Base-by-base conservation (phyloP, 1,140 invertebrate genomes). In the Brachionus angularis region DNA sequence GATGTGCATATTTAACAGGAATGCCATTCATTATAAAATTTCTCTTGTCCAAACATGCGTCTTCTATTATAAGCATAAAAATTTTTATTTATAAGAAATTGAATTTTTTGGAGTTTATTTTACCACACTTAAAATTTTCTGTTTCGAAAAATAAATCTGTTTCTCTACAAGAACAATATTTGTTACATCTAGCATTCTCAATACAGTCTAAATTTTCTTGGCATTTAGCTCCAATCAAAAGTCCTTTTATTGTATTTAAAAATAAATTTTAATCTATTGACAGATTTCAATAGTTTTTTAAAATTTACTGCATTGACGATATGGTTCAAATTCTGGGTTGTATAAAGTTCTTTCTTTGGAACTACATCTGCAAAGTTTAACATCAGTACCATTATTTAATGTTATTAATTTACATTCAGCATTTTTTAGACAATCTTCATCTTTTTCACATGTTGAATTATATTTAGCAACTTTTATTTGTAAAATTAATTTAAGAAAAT, bases 91-190 rank as follows among this genome's bases (percentile, higher is more conserved):
- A 16, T 18, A 31, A 33, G 8, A 55, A 33, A 31, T 33, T 33
- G 16, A 55, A 36, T 16, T 10, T 23, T 3, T 7, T 33, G 16
- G n/a, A 14, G 34, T 5, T 8, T 27, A 12, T 7, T 31, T 55
- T 58, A 58, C 53, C 53, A 58, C 53, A 58, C 5, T 23, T 23
- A 39, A 39, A 58, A 58, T 58, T 39, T 39, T 58, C 33, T 0
- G 53, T 58, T 23, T 58, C 53, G 3, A 58, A 58, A 58, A 58
- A 58, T 4, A 58, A n/a, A 27, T 58, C 53, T 21, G 33, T 58
- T 36, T 58, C 53, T 12, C 36, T 58, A 8, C 53, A 58, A 2
- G 53, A 39, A 14, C 53, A 58, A 39, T 58, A 58, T 58, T 58
- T 58, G 18, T 39, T 58, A n/a, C 53, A 58, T 58, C 33, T 16